Evolutionary conservation across 2,888 invertebrate genomes (phyloP), one percentile per base, ranked within the genome.

Genomic region (Congeria kusceri): DNA sequence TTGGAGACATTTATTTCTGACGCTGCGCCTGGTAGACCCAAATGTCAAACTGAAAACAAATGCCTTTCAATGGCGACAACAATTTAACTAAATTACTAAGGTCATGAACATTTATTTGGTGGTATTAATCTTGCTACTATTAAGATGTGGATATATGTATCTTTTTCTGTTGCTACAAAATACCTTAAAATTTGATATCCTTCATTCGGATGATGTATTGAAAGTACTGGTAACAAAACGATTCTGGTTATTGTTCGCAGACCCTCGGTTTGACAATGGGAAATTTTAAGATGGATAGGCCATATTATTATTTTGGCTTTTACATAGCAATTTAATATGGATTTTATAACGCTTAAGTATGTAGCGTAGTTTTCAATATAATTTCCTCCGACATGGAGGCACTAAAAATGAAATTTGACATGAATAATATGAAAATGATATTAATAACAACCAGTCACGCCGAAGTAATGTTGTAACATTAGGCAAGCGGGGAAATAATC

Each of bases 401-500:
- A 73, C 73, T 80, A 73, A 72, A 63, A 68, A 77, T 80, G 80
- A 80, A 80, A 80, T 80, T 80, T 80, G 80, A 80, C 80, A 76
- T 77, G 80, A 77, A 73, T 69, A 69, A 77, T 80, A 77, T 80
- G 80, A 77, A 76, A 80, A 75, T 76, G 80, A 80, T 80, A 80
- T 80, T 64, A 77, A 80, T 77, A 68, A 49, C 63, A 23, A 49
- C 27, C 27, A 69, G 66, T 73, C 80, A 77, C 76, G 80, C 76
- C 57, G 72, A 68, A 29, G 64, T 39, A 67, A 66, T 62, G 61
- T 59, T 53, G 62, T 59, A 62, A 53, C 53, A 53, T 53, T 53
- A 53, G 53, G 53, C 20, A 20, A 53, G 3, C n/a, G 53, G 20
- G 53, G 53, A 23, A 39, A 63, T 63, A 63, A 58, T 28, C 29